phyloP scores from a whole-genome alignment of 2,888 invertebrate species.

The Nymphalis c-album region DNA sequence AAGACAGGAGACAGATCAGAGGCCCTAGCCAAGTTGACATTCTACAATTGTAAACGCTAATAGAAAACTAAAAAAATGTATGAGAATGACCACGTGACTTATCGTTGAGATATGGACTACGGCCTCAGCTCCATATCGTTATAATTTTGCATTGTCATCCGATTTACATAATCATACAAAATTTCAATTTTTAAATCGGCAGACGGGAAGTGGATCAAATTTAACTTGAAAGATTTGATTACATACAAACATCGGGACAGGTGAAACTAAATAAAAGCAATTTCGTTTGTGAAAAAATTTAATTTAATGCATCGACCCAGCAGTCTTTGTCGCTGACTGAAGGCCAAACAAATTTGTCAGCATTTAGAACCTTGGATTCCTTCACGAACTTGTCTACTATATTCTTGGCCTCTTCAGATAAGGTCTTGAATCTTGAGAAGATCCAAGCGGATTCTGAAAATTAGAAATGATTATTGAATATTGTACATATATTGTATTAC shows the following conservation, averaged over 20 bases:
- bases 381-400: constrained; percentile 18
- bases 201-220: neutral
- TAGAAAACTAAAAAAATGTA: no score
- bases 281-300: no score
- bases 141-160: no score
- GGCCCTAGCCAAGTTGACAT: no score
- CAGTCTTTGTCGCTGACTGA: constrained; percentile 24
- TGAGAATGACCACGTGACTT: no score
- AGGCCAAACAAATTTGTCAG: constrained; percentile 19
- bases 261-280: neutral
- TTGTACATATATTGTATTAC: neutral
- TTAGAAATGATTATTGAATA: neutral
- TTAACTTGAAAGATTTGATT: no score
- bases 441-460: constrained; percentile 32
- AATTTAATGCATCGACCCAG: constrained; percentile 3
- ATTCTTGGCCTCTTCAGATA: constrained; percentile 2
- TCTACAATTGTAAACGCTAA: no score
- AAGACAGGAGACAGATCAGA: no score
- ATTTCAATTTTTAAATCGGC: neutral
- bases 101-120: no score
- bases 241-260: neutral
- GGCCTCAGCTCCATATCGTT: no score
- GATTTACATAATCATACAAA: neutral
- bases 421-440: constrained; percentile 18
- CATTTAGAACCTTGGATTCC: constrained; percentile 20